Percentiles rank a stretch among this genome's conserved stretches.
phyloP scores from a whole-genome alignment of 1,140 invertebrate genomes.

The Atta cephalotes region DNA sequence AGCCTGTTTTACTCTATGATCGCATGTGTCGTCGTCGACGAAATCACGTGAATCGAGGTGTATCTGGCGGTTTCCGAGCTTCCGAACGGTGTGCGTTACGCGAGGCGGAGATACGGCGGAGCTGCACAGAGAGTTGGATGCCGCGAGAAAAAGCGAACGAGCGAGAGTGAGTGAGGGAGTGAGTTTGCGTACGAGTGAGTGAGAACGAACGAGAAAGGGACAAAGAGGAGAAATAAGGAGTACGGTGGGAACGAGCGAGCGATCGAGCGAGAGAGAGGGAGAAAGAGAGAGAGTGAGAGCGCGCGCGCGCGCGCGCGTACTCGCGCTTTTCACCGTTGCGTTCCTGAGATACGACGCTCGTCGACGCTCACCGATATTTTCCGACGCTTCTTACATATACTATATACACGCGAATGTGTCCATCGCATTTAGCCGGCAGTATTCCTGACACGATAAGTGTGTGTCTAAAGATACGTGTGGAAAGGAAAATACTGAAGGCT shows the following conservation, averaged over 20 bases:
- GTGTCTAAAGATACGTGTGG: neutral
- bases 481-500: slow-evolving; percentile 35
- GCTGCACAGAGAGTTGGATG: slow-evolving; percentile 36
- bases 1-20: slow-evolving; percentile 49
- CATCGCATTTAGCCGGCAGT: slow-evolving; percentile 61
- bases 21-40: slow-evolving; percentile 59
- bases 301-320: slow-evolving; percentile 1
- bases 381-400: neutral
- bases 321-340: slow-evolving; percentile 49
- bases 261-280: neutral
- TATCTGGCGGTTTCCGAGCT: slow-evolving; percentile 45
- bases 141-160: slow-evolving; percentile 1
- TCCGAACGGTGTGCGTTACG: slow-evolving; percentile 44
- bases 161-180: neutral
- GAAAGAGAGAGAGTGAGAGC: neutral
- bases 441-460: slow-evolving; percentile 12
- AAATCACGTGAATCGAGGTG: slow-evolving; percentile 59
- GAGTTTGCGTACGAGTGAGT: neutral
- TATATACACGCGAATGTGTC: neutral
- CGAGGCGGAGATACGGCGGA: slow-evolving; percentile 33
- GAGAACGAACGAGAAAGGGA: slow-evolving; percentile 14
- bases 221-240: slow-evolving; percentile 58
- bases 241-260: slow-evolving; percentile 19
- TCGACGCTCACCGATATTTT: slow-evolving; percentile 39
- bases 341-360: slow-evolving; percentile 76